Percentiles rank a stretch among this genome's conserved stretches.
Evolutionary conservation across 2,797 vertebrate species (phyloP).

Genomic region (Mus minutoides): DNA sequence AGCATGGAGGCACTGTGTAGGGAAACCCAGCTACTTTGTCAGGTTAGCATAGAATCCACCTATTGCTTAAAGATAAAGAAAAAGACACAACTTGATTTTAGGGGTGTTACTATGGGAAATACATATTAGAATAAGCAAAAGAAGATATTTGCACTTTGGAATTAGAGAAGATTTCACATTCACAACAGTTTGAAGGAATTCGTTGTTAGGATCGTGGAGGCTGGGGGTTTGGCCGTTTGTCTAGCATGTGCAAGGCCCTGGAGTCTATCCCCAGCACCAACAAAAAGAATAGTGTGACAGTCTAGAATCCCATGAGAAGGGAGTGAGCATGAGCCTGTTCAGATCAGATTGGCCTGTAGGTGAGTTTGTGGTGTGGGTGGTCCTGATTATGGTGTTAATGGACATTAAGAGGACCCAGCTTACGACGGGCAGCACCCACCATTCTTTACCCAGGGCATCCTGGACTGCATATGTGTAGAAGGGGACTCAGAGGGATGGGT

Average conservation of each 20-base stretch:
- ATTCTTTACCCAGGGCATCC: neutral
- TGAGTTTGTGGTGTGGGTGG: neutral
- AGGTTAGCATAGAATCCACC: neutral
- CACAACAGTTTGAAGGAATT: neutral
- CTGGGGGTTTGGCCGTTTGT: no score
- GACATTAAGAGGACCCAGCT: neutral
- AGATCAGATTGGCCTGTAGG: neutral
- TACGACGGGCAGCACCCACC: neutral
- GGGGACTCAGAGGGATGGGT: neutral
- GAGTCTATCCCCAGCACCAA: neutral
- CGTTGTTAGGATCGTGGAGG: neutral
- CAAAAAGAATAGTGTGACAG: neutral
- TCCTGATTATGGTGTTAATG: neutral
- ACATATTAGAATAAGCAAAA: neutral
- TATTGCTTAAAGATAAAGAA: neutral
- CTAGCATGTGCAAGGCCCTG: neutral
- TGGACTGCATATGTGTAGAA: neutral
- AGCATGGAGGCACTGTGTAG: rapidly evolving
- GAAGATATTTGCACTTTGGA: neutral
- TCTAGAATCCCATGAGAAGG: neutral
- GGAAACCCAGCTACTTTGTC: neutral
- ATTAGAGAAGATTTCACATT: neutral
- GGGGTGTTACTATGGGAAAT: neutral
- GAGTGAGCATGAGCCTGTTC: no score
- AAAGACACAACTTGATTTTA: neutral